phyloP scores from a whole-genome alignment of 2,888 invertebrate genomes.

The Phoenoteleia sp. region DNA sequence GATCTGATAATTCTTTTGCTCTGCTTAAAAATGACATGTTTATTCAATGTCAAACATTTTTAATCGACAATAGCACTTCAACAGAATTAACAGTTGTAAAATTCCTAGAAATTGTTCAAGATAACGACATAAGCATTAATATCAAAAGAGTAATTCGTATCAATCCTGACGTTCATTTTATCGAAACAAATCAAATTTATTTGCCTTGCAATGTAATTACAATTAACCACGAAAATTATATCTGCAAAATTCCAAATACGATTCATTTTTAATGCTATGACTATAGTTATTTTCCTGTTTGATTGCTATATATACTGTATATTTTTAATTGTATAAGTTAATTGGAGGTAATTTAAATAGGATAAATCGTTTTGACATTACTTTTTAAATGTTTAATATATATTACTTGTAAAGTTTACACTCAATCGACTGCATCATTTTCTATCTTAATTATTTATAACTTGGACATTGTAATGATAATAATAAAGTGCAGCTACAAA shows the following conservation, averaged over 20 bases:
- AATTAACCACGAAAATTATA: neutral
- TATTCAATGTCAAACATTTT: neutral
- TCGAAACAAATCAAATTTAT: neutral
- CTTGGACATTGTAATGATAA: too few species aligned
- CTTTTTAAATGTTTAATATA: too few species aligned
- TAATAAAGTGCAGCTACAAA: too few species aligned
- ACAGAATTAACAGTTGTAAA: neutral
- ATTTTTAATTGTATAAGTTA: neutral
- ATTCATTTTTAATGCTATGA: neutral
- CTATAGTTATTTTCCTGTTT: neutral
- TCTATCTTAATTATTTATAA: too few species aligned
- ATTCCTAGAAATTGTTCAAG: neutral
- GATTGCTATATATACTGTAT: too few species aligned
- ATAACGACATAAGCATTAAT: neutral
- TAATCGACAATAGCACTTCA: neutral
- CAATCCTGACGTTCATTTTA: neutral
- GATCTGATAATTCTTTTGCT: constrained; percentile 10
- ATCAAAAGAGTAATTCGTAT: neutral
- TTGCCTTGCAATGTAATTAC: neutral
- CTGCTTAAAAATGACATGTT: neutral
- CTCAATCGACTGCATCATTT: too few species aligned
- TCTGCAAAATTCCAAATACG: neutral
- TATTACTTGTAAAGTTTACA: too few species aligned
- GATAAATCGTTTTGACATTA: too few species aligned
- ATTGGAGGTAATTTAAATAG: neutral